A percentile compares a stretch with the other conserved stretches of the same genome.
Evolutionary conservation across 2,888 invertebrate genomes (phyloP).

Genomic region (Noctua janthina): DNA sequence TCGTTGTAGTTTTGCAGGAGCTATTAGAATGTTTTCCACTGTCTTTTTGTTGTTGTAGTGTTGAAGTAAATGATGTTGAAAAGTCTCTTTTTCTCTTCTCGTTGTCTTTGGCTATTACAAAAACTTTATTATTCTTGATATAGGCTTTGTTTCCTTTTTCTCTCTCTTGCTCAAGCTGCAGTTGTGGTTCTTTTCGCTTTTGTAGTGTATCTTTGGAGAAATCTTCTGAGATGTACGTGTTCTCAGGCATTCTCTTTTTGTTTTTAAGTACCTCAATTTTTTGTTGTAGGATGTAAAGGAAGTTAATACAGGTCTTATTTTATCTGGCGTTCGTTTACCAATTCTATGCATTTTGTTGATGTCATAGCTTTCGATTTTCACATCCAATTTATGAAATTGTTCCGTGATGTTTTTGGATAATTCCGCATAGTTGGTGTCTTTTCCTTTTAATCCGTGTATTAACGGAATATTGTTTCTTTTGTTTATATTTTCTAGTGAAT

Average conservation of each 20-base stretch:
- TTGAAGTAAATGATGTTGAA: too few species aligned
- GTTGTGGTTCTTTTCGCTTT: not conserved
- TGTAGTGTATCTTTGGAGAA: not conserved
- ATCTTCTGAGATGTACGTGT: constrained; percentile 1
- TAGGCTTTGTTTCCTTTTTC: too few species aligned
- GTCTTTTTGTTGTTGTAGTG: too few species aligned
- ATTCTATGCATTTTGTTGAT: not conserved
- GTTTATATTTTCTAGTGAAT: not conserved
- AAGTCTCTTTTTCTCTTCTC: too few species aligned
- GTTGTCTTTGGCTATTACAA: too few species aligned
- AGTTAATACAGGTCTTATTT: not conserved
- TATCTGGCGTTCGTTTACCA: not conserved
- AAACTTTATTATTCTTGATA: too few species aligned
- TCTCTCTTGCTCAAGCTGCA: too few species aligned
- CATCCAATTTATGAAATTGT: not conserved
- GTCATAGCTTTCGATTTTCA: not conserved
- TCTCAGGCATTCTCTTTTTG: constrained; percentile 1
- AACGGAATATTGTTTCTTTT: not conserved
- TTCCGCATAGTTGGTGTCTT: not conserved
- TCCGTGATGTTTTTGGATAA: not conserved
- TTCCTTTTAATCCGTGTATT: not conserved
- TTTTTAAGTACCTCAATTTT: not conserved
- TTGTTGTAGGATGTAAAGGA: not conserved
- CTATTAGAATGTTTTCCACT: too few species aligned
- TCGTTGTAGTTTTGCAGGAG: too few species aligned